A percentile compares a stretch with the other conserved stretches of the same genome.
phyloP scores from a whole-genome alignment of 1,140 invertebrate genomes.

The Apocrypta bakeri region DNA sequence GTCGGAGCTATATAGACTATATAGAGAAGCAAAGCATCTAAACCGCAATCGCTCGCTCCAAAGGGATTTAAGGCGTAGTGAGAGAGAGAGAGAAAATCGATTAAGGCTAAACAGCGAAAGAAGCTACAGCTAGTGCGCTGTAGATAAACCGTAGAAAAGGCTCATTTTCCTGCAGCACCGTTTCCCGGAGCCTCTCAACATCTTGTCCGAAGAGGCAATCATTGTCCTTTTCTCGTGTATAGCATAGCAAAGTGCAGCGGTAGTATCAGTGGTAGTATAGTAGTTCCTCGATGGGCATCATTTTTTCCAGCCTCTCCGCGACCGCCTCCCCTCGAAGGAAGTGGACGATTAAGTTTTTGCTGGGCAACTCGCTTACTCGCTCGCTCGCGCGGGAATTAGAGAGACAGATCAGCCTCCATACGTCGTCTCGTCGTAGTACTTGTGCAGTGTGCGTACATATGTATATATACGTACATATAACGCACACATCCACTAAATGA shows the following conservation, averaged over 20 bases:
- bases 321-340: conserved; percentile 59
- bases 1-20: background rate
- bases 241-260: conserved; percentile 22
- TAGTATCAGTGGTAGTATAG: background rate
- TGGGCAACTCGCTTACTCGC: background rate
- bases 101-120: conserved; percentile 33
- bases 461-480: background rate
- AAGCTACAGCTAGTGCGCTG: background rate
- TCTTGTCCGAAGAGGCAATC: conserved; percentile 23
- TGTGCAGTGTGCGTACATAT: background rate
- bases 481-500: background rate
- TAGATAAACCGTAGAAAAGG: conserved; percentile 34
- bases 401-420: conserved; percentile 6
- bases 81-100: background rate
- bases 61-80: too few relatives aligned
- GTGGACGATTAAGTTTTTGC: conserved; percentile 72
- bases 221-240: conserved; percentile 47
- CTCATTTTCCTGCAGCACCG: background rate
- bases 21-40: too few relatives aligned
- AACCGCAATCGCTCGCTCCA: too few relatives aligned
- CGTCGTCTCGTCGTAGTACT: background rate
- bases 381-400: conserved; percentile 65
- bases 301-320: background rate
- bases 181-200: background rate
- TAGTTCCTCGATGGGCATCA: background rate